Evolutionary conservation across 2,888 invertebrate genomes (phyloP).

Genomic region (Acleris sparsana): DNA sequence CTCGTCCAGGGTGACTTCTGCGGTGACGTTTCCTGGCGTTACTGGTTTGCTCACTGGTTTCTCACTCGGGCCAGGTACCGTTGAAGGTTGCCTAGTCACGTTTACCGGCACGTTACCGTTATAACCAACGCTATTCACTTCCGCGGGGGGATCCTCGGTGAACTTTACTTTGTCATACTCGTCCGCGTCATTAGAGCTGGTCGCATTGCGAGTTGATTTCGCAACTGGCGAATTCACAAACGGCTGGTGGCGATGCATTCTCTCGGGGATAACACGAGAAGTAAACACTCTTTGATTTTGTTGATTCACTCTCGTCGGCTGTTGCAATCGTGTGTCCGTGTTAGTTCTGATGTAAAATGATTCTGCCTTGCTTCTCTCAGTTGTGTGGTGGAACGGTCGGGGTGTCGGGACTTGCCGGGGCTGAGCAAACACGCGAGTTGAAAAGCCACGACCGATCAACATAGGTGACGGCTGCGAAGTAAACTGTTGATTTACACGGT

Average conservation of each 20-base stretch:
- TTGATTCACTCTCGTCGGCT: constrained; percentile 41
- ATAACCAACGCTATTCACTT: constrained; percentile 14
- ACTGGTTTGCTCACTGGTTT: constrained; percentile 10
- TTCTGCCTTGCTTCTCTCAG: constrained; percentile 21
- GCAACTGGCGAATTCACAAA: constrained; percentile 4
- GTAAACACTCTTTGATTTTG: constrained; percentile 43
- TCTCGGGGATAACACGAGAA: constrained; percentile 41
- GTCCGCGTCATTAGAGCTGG: constrained; percentile 11
- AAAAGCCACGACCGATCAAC: constrained; percentile 26
- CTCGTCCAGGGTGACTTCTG: constrained; percentile 51
- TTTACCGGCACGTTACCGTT: not conserved
- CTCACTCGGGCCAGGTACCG: not conserved
- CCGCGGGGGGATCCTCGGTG: constrained; percentile 8
- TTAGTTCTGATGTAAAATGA: constrained; percentile 37
- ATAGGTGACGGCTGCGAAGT: constrained; percentile 39
- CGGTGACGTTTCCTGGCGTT: constrained; percentile 34
- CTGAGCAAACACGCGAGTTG: constrained; percentile 39
- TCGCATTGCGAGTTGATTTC: constrained; percentile 5
- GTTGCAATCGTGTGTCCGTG: constrained; percentile 37
- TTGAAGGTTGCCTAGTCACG: constrained; percentile 9
- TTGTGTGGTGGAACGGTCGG: constrained; percentile 41
- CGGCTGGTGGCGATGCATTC: constrained; percentile 29
- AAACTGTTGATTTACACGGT: constrained; percentile 43
- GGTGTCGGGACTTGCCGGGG: constrained; percentile 30
- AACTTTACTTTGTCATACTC: constrained; percentile 22